phyloP scores from a whole-genome alignment of 2,888 invertebrate species.

The Rhamphomyia laevipes region DNA sequence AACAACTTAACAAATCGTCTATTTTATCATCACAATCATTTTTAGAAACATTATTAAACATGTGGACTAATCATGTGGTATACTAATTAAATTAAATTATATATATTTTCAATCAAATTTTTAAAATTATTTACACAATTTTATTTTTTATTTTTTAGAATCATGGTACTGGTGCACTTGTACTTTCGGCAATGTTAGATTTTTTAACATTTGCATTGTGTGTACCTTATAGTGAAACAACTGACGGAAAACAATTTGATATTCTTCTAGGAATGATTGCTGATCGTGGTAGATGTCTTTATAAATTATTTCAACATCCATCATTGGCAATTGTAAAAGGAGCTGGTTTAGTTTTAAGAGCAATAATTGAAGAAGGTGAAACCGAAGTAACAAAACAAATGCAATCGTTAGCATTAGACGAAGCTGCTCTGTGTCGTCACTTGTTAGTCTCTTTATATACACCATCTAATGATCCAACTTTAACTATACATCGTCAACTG shows the following conservation, averaged over 20 bases:
- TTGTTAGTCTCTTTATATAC: slow-evolving; percentile 82
- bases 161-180: slow-evolving; percentile 87
- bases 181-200: slow-evolving; percentile 96
- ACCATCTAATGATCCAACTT: slow-evolving; percentile 62
- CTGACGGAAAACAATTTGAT: slow-evolving; percentile 93
- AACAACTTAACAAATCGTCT: slow-evolving; percentile 95
- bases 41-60: slow-evolving; percentile 82
- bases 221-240: slow-evolving; percentile 98
- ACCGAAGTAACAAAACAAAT: slow-evolving; percentile 83
- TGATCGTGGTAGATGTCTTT: slow-evolving; percentile 77
- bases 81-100: slow-evolving; percentile 37
- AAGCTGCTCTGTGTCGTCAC: slow-evolving; percentile 92
- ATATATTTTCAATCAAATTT: neutral
- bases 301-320: slow-evolving; percentile 75
- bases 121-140: no score
- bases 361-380: slow-evolving; percentile 94
- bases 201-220: slow-evolving; percentile 95
- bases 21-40: slow-evolving; percentile 84
- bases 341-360: slow-evolving; percentile 93
- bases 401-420: slow-evolving; percentile 91
- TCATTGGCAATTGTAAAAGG: slow-evolving; percentile 98
- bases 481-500: slow-evolving; percentile 80
- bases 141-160: slow-evolving; percentile 43
- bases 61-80: slow-evolving; percentile 92
- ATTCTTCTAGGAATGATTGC: slow-evolving; percentile 88